A percentile compares a stretch with the other conserved stretches of the same genome.
Conservation (phyloP, 2,888 invertebrate genomes). For the Gerris lacustris region DNA sequence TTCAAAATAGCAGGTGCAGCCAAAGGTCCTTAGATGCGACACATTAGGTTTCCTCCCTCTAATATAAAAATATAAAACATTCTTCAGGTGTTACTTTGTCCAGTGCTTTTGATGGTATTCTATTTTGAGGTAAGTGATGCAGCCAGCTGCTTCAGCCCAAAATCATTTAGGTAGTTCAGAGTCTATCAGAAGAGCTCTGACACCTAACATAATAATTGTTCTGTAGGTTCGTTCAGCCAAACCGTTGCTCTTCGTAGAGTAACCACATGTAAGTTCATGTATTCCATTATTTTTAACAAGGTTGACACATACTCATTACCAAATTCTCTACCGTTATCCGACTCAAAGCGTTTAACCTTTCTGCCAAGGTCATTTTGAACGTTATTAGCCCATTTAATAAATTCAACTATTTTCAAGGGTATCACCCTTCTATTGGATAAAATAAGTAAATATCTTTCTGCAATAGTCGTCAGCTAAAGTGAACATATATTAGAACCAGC, state of each 20-base stretch:
- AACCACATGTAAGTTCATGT: neutral
- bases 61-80: too few species aligned
- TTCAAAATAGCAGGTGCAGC: constrained; percentile 8
- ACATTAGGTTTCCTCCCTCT: constrained; percentile 6
- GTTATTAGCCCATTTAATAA: neutral
- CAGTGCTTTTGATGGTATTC: constrained; percentile 12
- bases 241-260: neutral
- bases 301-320: neutral
- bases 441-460: neutral
- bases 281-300: neutral
- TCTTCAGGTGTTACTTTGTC: constrained; percentile 12
- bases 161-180: constrained; percentile 11
- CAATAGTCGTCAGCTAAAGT: neutral
- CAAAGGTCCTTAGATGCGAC: constrained; percentile 13
- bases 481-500: neutral
- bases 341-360: neutral
- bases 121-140: constrained; percentile 11
- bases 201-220: neutral
- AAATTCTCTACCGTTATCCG: neutral
- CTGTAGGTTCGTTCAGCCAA: neutral
- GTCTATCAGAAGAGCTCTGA: constrained; percentile 8
- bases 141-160: constrained; percentile 15
- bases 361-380: neutral
- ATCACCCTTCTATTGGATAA: neutral
- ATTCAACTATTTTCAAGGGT: neutral